A percentile compares a stretch with the other conserved stretches of the same genome.
Evolutionary conservation across 2,113 vertebrate species (phyloP).

Genomic region (Xyliphius kryptos): DNA sequence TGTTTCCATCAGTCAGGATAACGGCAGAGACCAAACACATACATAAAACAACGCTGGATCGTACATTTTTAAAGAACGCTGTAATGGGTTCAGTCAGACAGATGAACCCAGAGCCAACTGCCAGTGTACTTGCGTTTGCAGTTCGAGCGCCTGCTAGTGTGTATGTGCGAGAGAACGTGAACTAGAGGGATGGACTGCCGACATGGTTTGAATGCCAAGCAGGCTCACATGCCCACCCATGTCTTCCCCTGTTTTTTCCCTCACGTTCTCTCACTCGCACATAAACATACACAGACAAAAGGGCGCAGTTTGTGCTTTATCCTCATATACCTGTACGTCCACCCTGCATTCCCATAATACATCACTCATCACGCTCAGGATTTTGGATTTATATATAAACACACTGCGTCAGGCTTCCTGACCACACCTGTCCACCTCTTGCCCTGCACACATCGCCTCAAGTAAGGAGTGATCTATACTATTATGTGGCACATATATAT

Average conservation of each 20-base stretch:
- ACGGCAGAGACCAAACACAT: too few species aligned
- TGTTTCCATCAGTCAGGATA: too few species aligned
- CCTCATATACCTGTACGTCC: neutral
- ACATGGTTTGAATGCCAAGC: slow-evolving; percentile 62
- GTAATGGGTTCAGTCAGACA: too few species aligned
- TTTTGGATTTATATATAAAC: slow-evolving; percentile 30
- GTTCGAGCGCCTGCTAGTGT: slow-evolving; percentile 2
- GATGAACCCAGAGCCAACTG: neutral
- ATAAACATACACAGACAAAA: slow-evolving; percentile 32
- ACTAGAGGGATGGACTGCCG: slow-evolving; percentile 20
- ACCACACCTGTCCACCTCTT: slow-evolving; percentile 63
- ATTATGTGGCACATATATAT: neutral
- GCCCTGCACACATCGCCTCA: slow-evolving; percentile 7
- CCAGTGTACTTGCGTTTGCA: slow-evolving; percentile 1
- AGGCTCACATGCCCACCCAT: slow-evolving; percentile 56
- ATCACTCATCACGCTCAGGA: neutral
- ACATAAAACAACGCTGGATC: too few species aligned
- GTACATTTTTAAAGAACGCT: too few species aligned
- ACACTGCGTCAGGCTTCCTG: slow-evolving; percentile 52
- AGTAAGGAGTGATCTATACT: neutral
- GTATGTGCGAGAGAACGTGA: slow-evolving; percentile 12
- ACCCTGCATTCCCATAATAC: neutral
- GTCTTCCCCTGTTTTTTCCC: slow-evolving; percentile 14
- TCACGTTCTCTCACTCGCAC: slow-evolving; percentile 13
- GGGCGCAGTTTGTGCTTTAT: neutral